Evolutionary conservation across 2,797 vertebrate genomes (phyloP).

Genomic region (Podarcis lilfordi): DNA sequence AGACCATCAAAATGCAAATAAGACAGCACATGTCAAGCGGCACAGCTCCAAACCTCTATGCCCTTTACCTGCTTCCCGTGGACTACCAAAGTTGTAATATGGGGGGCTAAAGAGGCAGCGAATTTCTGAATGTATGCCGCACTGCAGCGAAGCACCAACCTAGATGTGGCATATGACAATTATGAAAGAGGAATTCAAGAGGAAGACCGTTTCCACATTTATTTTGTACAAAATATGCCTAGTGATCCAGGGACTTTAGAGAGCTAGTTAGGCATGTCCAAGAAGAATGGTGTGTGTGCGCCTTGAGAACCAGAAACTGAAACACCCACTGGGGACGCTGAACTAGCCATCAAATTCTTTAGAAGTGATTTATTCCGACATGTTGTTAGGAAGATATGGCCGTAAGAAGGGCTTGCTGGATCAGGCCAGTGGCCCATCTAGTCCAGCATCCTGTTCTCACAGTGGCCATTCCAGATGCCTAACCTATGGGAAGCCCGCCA

Average conservation of each 20-base stretch:
- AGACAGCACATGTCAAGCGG: constrained; percentile 73
- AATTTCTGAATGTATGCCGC: constrained; percentile 92
- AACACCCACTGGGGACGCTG: neutral
- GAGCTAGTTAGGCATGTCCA: neutral
- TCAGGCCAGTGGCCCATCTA: too few species aligned
- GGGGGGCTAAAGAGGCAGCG: constrained; percentile 94
- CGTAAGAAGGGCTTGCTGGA: too few species aligned
- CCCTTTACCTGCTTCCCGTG: constrained; percentile 97
- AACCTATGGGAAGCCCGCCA: too few species aligned
- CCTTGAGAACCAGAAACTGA: neutral
- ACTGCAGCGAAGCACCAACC: constrained; percentile 92
- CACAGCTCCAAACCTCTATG: constrained; percentile 62
- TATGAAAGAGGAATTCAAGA: constrained; percentile 75
- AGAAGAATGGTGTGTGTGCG: too few species aligned
- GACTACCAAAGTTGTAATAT: constrained; percentile 97
- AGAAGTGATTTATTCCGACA: too few species aligned
- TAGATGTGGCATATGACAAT: constrained; percentile 76
- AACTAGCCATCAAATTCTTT: neutral
- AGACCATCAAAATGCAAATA: constrained; percentile 67
- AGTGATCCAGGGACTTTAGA: neutral
- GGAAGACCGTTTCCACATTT: constrained; percentile 57
- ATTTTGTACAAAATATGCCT: constrained; percentile 41
- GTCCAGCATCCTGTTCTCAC: too few species aligned
- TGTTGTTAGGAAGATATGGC: too few species aligned
- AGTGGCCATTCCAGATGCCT: too few species aligned